A percentile compares a stretch with the other conserved stretches of the same genome.
These are phyloP conservation scores for Galleria mellonella DNA, from an alignment of 1,140 invertebrate species.

Conservation along the genomic window DNA sequence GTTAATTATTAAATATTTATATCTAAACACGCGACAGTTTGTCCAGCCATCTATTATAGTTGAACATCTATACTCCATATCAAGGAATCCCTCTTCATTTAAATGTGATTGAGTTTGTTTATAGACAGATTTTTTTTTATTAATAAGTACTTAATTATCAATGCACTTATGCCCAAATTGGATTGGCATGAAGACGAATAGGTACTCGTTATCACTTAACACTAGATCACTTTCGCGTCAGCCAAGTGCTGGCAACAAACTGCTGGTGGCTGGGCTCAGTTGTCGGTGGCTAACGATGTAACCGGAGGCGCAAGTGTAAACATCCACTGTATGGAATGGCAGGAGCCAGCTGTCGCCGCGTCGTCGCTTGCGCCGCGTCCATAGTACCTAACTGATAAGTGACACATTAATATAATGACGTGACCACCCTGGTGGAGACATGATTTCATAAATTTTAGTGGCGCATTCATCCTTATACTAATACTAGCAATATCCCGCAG, in stretches of 20 bases:
- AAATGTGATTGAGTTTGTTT: too few species aligned
- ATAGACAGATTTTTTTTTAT: neutral
- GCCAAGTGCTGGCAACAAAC: constrained; percentile 44
- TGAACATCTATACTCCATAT: too few species aligned
- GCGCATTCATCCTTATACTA: too few species aligned
- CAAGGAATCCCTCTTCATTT: too few species aligned
- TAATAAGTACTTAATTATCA: neutral
- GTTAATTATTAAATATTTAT: too few species aligned
- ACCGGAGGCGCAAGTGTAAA: constrained; percentile 60
- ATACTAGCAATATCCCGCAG: too few species aligned
- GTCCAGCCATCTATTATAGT: too few species aligned
- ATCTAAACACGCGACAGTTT: too few species aligned
- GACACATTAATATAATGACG: constrained; percentile 26
- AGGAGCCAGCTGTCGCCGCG: constrained; percentile 9
- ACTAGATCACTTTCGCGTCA: constrained; percentile 36
- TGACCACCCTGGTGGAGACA: constrained; percentile 17
- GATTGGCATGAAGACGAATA: neutral
- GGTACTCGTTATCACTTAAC: constrained; percentile 5
- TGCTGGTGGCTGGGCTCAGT: constrained; percentile 29
- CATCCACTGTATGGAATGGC: constrained; percentile 51
- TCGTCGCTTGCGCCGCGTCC: neutral
- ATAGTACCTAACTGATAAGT: constrained; percentile 15
- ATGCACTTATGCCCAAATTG: neutral
- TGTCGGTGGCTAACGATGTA: constrained; percentile 43
- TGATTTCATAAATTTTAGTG: too few species aligned